A percentile compares a stretch with the other conserved stretches of the same genome.
These are phyloP conservation scores for Danio aesculapii DNA, from an alignment of 2,797 vertebrate genomes.

Conservation along the genomic window DNA sequence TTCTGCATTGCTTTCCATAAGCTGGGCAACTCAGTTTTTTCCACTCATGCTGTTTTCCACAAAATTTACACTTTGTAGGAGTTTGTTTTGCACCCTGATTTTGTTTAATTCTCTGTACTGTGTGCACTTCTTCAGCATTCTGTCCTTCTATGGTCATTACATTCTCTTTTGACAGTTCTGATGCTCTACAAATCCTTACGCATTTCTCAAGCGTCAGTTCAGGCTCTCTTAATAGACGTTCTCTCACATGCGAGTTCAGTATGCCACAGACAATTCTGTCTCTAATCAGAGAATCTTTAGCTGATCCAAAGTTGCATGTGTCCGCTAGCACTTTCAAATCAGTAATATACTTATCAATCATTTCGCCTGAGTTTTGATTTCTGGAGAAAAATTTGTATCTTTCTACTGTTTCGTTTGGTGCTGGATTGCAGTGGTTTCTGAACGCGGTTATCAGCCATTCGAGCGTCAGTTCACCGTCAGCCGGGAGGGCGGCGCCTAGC, in stretches of 20 bases:
- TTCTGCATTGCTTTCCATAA: conserved; percentile 13
- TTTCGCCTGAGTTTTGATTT: too few species aligned
- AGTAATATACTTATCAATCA: too few species aligned
- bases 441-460: too few species aligned
- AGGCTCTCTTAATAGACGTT: conserved; percentile 7
- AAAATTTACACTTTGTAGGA: conserved; percentile 8
- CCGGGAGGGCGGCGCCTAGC: too few species aligned
- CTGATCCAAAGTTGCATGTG: too few species aligned
- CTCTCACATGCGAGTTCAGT: neutral
- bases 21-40: conserved; percentile 20
- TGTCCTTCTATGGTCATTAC: conserved; percentile 22
- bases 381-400: too few species aligned
- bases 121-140: conserved; percentile 3
- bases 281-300: too few species aligned
- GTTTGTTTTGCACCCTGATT: neutral
- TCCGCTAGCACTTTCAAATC: too few species aligned
- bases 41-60: conserved; percentile 7
- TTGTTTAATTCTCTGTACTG: conserved; percentile 6
- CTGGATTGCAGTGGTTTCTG: too few species aligned
- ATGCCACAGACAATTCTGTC: too few species aligned
- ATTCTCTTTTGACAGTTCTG: conserved; percentile 47
- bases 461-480: too few species aligned
- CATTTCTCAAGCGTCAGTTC: conserved; percentile 17
- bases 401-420: too few species aligned
- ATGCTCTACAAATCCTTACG: conserved; percentile 12